A percentile compares a stretch with the other conserved stretches of the same genome.
Evolutionary conservation across 1,140 invertebrate species (phyloP).

Genomic region (Drosophila punjabiensis): DNA sequence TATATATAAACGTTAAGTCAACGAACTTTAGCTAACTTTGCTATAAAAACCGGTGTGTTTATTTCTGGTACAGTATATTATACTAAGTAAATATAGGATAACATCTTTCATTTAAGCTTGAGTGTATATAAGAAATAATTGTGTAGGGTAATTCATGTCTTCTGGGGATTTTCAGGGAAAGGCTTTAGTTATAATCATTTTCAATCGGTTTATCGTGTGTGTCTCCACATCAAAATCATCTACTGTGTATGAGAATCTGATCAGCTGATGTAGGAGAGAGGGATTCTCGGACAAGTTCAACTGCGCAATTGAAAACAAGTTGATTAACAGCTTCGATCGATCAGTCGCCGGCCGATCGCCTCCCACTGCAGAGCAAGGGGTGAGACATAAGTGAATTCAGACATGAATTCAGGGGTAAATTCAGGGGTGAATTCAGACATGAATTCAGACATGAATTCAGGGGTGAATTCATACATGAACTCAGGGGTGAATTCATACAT

Average conservation of each 20-base stretch:
- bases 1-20: slow-evolving; percentile 37
- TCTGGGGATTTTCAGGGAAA: neutral
- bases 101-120: neutral
- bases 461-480: too few species aligned
- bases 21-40: slow-evolving; percentile 1
- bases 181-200: too few species aligned
- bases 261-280: slow-evolving; percentile 27
- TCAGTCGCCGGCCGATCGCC: slow-evolving; percentile 42
- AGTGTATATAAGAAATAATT: neutral
- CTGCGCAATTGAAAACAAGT: slow-evolving; percentile 30
- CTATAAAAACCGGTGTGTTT: slow-evolving; percentile 6
- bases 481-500: too few species aligned
- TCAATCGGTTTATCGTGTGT: neutral
- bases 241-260: neutral
- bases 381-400: too few species aligned
- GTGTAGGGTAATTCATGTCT: neutral
- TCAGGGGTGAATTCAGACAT: too few species aligned
- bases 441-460: too few species aligned
- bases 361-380: slow-evolving; percentile 23
- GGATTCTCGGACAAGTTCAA: neutral
- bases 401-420: too few species aligned
- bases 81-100: neutral
- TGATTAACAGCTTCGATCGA: slow-evolving; percentile 22
- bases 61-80: slow-evolving; percentile 7
- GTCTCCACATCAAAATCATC: neutral